These are phyloP conservation scores for Fragum fragum DNA, from an alignment of 2,888 invertebrate species.

Conservation along the genomic window DNA sequence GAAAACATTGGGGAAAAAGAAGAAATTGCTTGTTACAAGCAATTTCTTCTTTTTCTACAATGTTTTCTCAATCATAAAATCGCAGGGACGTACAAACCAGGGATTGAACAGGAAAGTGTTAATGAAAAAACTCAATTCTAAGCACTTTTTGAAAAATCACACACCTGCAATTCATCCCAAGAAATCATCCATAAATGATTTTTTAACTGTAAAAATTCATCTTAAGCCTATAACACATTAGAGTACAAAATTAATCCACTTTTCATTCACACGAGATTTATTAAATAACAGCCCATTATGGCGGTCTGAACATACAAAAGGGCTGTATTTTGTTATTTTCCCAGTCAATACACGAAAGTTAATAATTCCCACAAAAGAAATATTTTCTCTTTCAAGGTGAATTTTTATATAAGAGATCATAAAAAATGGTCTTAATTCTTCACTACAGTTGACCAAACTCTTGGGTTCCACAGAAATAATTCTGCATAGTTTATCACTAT, in stretches of 20 bases:
- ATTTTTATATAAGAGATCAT: conserved; percentile 19
- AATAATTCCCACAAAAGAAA: conserved; percentile 27
- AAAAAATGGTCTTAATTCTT: conserved; percentile 18
- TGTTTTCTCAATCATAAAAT: no score
- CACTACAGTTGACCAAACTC: not conserved
- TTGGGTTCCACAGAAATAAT: no score
- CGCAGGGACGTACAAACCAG: no score
- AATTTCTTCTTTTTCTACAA: no score
- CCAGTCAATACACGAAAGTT: conserved; percentile 15
- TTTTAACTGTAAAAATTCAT: not conserved
- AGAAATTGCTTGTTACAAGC: no score
- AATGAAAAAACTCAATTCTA: no score
- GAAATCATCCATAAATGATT: not conserved
- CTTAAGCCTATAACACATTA: not conserved
- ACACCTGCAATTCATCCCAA: not conserved
- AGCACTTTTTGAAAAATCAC: no score
- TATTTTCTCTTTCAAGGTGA: conserved; percentile 23
- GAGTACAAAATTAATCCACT: conserved; percentile 13
- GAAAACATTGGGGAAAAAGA: no score
- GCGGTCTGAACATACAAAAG: conserved; percentile 4
- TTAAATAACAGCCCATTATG: conserved; percentile 15
- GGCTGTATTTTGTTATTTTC: not conserved
- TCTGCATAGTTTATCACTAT: no score
- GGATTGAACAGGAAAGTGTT: no score
- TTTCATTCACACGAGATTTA: conserved; percentile 5